Percentiles rank a stretch among this genome's conserved stretches.
Conservation (phyloP, 2,888 invertebrate genomes). For the Empis stercorea region DNA sequence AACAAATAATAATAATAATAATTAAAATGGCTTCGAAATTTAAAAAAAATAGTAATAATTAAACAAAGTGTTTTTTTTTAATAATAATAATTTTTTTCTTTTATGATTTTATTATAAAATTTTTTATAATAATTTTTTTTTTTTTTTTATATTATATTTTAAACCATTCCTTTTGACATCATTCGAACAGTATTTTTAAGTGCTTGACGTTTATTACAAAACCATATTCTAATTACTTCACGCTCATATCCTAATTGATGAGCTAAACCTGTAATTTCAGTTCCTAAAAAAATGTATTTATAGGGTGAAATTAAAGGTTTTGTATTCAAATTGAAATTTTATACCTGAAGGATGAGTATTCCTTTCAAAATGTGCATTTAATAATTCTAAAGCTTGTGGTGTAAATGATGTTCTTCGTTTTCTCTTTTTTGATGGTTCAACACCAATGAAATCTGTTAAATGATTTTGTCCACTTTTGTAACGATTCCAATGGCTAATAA, state of each 20-base stretch:
- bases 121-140: too few relatives aligned
- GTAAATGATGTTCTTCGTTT: conserved; percentile 95
- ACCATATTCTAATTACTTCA: conserved; percentile 98
- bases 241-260: conserved; percentile 93
- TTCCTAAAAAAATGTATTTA: conserved; percentile 61
- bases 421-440: conserved; percentile 92
- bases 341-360: conserved; percentile 96
- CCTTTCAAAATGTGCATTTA: conserved; percentile 91
- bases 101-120: too few relatives aligned
- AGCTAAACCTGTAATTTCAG: conserved; percentile 90
- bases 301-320: too few relatives aligned
- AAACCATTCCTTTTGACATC: conserved; percentile 81
- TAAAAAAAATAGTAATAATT: too few relatives aligned
- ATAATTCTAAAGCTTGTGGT: conserved; percentile 85
- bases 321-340: not conserved
- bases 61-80: too few relatives aligned
- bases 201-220: conserved; percentile 96
- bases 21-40: too few relatives aligned
- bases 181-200: conserved; percentile 93
- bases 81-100: too few relatives aligned
- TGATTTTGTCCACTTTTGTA: conserved; percentile 88
- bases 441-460: conserved; percentile 88
- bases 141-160: conserved; percentile 22
- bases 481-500: conserved; percentile 51
- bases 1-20: too few relatives aligned